Evolutionary conservation across 2,797 vertebrate genomes (phyloP).

Genomic region (Adrianichthys oophorus): DNA sequence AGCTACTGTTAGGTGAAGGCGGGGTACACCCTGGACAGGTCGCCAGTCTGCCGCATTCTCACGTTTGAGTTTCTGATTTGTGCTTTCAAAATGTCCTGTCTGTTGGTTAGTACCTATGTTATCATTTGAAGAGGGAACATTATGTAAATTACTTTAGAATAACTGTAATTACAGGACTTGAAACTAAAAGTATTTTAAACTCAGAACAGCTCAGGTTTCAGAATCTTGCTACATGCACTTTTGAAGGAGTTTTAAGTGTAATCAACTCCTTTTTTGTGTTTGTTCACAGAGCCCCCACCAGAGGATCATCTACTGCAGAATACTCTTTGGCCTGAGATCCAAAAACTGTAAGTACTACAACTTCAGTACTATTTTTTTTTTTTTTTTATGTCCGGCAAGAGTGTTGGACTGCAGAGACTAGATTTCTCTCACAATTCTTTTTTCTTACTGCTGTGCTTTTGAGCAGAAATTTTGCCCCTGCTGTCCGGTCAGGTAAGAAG

Average conservation of each 20-base stretch:
- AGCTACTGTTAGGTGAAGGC: too few relatives aligned
- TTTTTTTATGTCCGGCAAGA: too few relatives aligned
- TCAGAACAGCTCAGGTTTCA: slow-evolving; percentile 33
- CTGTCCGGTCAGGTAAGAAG: too few relatives aligned
- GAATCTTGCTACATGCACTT: slow-evolving; percentile 16
- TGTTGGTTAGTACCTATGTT: too few relatives aligned
- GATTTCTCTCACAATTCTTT: too few relatives aligned
- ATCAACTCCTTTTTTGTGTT: slow-evolving; percentile 14
- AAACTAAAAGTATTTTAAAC: slow-evolving; percentile 32
- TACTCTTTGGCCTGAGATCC: slow-evolving; percentile 96
- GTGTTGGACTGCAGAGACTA: too few relatives aligned
- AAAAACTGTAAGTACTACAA: slow-evolving; percentile 89
- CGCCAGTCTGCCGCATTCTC: too few relatives aligned
- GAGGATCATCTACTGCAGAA: slow-evolving; percentile 97
- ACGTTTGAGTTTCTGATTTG: too few relatives aligned
- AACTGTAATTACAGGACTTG: slow-evolving; percentile 49
- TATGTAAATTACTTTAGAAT: slow-evolving; percentile 45
- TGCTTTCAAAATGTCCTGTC: too few relatives aligned
- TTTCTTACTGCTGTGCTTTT: too few relatives aligned
- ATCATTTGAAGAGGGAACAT: background rate
- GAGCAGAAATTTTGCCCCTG: too few relatives aligned
- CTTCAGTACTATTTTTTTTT: background rate
- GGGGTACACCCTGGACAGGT: too few relatives aligned
- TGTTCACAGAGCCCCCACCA: slow-evolving; percentile 87
- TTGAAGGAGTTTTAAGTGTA: slow-evolving; percentile 18